Evolutionary conservation across 2,888 invertebrate genomes (phyloP), one percentile per base, ranked within the genome.

Genomic region (Zaprionus bogoriensis): DNA sequence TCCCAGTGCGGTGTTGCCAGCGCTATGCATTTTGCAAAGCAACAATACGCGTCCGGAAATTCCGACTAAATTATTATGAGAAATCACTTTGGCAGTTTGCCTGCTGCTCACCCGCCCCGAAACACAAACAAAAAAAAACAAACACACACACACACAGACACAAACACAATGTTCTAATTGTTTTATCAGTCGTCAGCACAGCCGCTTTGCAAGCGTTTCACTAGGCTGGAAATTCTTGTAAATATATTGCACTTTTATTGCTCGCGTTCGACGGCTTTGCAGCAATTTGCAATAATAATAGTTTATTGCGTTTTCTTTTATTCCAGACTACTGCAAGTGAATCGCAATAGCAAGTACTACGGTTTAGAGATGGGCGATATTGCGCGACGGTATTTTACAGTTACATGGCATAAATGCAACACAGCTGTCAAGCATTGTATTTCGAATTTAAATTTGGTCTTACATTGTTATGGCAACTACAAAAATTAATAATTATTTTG

Each of bases 271-370:
- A 30, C 25, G 42, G 12, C 12, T 66, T 36, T 27, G 42, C 12
- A 52, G 22, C 30, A 47, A 42, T 67, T 70, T 48, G 44, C 50
- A 59, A 45, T 44, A 48, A 41, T 20, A 46, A 65, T 20, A 46
- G 63, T 66, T 72, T 66, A 74, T 84, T 78, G 85, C 78, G 84
- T 78, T 78, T 80, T 84, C 55, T 44, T 68, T 72, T 65, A 71
- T 59, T 79, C 67, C 52, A 51, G 28, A 51, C 44, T 71, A 63
- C 61, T 72, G 60, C 68, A 68, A 53, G 46, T 61, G 70, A 57
- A 66, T 52, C 57, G 55, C 51, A 59, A 46, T 52, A 47, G 28
- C 36, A 48, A 47, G 45, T 27, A 55, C 28, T 45, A 27, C 5
- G 20, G 48, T 3, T 39, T 19, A 20, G 42, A 25, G 42, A 14